Conservation (phyloP, 2,797 vertebrate species). For the Artibeus lituratus region DNA sequence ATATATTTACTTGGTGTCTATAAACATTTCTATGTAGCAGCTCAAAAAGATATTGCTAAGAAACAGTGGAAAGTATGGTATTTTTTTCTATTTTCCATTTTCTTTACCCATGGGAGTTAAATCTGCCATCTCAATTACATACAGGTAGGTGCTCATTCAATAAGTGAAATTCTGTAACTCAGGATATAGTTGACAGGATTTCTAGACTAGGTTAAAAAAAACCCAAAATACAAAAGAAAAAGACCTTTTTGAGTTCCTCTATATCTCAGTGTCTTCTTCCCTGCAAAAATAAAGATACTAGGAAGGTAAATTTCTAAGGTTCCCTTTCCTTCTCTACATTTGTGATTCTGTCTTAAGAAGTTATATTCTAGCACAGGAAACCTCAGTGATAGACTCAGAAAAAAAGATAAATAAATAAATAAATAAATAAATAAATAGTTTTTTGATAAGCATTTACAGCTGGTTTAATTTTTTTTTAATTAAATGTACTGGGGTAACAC, state of each 20-base stretch:
- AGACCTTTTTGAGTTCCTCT: background rate
- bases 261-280: background rate
- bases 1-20: background rate
- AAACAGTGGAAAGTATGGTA: background rate
- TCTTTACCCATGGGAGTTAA: background rate
- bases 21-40: background rate
- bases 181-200: background rate
- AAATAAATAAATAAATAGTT: too few relatives aligned
- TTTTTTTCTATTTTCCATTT: background rate
- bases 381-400: background rate
- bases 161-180: constrained; percentile 23
- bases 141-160: background rate
- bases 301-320: background rate
- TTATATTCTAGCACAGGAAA: background rate
- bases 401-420: background rate
- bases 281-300: background rate
- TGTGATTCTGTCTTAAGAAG: constrained; percentile 14
- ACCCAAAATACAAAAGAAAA: background rate
- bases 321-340: background rate
- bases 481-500: too few relatives aligned
- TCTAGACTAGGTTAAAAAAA: background rate
- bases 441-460: background rate
- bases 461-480: too few relatives aligned
- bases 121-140: background rate
- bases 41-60: background rate